phyloP scores from a whole-genome alignment of 2,888 invertebrate genomes.

The Tridacna gigas region DNA sequence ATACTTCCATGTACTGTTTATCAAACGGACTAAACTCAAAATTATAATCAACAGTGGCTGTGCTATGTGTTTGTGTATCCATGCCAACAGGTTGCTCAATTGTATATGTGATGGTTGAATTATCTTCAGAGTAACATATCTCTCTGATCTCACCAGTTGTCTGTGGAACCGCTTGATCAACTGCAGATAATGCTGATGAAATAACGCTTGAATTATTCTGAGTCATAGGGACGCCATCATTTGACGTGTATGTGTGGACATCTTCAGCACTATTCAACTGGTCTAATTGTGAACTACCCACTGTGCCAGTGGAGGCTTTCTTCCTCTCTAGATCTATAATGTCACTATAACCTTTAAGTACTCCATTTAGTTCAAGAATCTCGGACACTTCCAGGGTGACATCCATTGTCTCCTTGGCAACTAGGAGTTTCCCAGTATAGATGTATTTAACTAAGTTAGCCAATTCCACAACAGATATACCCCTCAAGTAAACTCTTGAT shows the following conservation, averaged over 20 bases:
- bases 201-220: background rate
- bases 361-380: constrained; percentile 55
- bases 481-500: constrained; percentile 57
- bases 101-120: constrained; percentile 20
- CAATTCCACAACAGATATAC: constrained; percentile 61
- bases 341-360: constrained; percentile 56
- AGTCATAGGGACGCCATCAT: background rate
- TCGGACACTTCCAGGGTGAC: constrained; percentile 60
- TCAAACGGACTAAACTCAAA: constrained; percentile 47
- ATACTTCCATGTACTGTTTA: constrained; percentile 59
- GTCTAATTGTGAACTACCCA: background rate
- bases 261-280: background rate
- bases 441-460: constrained; percentile 62
- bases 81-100: constrained; percentile 18
- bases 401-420: constrained; percentile 63
- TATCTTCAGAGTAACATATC: constrained; percentile 27
- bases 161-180: constrained; percentile 11
- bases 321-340: constrained; percentile 51
- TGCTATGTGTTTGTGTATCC: background rate
- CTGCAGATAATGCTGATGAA: background rate
- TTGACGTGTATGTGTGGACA: background rate
- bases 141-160: constrained; percentile 12
- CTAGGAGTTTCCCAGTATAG: constrained; percentile 60
- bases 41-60: constrained; percentile 40
- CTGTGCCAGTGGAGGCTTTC: background rate